Percentiles rank a stretch among this genome's conserved stretches.
Evolutionary conservation across 2,888 invertebrate genomes (phyloP).

Genomic region (Tipula vernalis): DNA sequence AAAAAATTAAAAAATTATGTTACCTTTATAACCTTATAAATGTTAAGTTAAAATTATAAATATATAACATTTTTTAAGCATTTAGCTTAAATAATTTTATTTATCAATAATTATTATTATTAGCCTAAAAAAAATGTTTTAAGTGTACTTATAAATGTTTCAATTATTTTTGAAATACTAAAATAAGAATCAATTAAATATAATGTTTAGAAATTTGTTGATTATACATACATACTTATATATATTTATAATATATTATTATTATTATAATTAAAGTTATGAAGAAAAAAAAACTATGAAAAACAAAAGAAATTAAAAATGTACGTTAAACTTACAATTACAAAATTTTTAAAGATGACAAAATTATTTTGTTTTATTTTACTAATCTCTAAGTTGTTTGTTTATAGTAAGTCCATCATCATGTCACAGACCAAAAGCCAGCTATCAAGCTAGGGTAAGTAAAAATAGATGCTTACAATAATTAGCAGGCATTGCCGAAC

Average conservation of each 20-base stretch:
- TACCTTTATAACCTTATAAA: neutral
- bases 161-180: neutral
- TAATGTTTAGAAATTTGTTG: neutral
- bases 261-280: neutral
- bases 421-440: no score
- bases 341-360: neutral
- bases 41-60: neutral
- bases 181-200: neutral
- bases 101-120: neutral
- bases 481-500: no score
- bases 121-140: neutral
- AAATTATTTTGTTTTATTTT: neutral
- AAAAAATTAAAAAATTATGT: neutral
- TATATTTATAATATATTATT: slow-evolving; percentile 4
- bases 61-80: neutral
- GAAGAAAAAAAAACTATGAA: neutral
- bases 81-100: neutral
- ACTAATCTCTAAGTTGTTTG: no score
- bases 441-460: no score
- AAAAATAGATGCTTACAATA: no score
- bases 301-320: neutral
- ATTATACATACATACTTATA: neutral
- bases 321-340: neutral
- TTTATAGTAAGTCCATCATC: no score
- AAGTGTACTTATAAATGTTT: neutral